A percentile compares a stretch with the other conserved stretches of the same genome.
phyloP scores from a whole-genome alignment of 2,113 vertebrate genomes.

The Colistium nudipinnis region DNA sequence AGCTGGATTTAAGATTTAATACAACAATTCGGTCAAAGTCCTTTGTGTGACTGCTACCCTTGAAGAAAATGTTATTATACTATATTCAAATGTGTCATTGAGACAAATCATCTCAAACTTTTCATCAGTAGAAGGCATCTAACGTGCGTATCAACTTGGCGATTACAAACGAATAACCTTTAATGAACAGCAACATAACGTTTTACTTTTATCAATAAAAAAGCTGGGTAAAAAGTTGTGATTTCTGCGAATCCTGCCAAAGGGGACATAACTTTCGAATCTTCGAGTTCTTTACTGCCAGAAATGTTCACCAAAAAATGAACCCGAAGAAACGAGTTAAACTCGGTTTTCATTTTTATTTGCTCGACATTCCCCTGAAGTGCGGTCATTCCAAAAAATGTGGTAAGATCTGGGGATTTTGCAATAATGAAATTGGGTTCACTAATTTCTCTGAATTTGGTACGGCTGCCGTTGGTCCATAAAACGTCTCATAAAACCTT shows the following conservation, averaged over 20 bases:
- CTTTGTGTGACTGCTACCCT: too few relatives aligned
- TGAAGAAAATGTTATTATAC: too few relatives aligned
- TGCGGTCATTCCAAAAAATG: constrained; percentile 2
- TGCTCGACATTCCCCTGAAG: constrained; percentile 16
- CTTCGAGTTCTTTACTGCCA: constrained; percentile 6
- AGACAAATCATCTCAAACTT: too few relatives aligned
- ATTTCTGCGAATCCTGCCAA: background rate
- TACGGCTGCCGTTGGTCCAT: constrained; percentile 32
- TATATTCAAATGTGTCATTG: too few relatives aligned
- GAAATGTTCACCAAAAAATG: constrained; percentile 12
- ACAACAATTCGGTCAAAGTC: too few relatives aligned
- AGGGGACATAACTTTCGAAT: background rate
- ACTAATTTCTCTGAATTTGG: constrained; percentile 25
- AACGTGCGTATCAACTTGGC: too few relatives aligned
- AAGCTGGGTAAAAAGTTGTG: too few relatives aligned
- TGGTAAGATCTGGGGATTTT: constrained; percentile 9
- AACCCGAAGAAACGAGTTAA: constrained; percentile 23
- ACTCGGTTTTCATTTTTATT: constrained; percentile 42
- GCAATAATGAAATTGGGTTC: constrained; percentile 17
- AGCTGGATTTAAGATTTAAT: background rate
- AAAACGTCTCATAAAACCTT: constrained; percentile 28
- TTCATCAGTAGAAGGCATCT: too few relatives aligned
- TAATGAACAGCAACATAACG: background rate
- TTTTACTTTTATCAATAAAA: background rate
- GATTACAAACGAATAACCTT: too few relatives aligned